These are phyloP conservation scores for Cavia porcellus DNA, from an alignment of 2,113 vertebrate species.

Conservation along the genomic window DNA sequence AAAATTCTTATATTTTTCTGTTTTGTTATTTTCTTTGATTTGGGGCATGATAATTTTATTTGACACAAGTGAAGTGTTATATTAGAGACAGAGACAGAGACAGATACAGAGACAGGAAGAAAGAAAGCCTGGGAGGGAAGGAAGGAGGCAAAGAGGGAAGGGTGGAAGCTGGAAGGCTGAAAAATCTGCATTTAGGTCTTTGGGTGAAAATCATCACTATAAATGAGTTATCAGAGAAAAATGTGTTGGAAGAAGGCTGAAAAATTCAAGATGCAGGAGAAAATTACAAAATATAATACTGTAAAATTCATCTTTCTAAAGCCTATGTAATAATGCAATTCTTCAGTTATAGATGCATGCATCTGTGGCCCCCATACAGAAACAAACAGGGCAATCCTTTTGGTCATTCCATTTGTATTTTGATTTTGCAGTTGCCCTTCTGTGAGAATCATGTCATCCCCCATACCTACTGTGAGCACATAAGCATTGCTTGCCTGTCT, in stretches of 20 bases:
- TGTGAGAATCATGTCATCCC: too few relatives aligned
- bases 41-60: neutral
- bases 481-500: too few relatives aligned
- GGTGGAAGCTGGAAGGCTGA: neutral
- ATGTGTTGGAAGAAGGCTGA: neutral
- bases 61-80: neutral
- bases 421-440: too few relatives aligned
- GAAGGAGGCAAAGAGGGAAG: neutral
- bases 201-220: neutral
- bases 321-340: neutral
- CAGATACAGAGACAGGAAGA: neutral
- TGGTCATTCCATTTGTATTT: too few relatives aligned
- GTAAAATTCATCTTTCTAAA: neutral
- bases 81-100: neutral
- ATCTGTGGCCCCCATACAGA: too few relatives aligned
- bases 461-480: too few relatives aligned
- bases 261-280: neutral
- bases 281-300: neutral
- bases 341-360: neutral
- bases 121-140: neutral
- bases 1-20: neutral
- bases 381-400: too few relatives aligned
- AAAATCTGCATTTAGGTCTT: neutral
- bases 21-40: neutral
- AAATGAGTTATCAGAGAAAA: neutral